A percentile compares a stretch with the other conserved stretches of the same genome.
Conservation (phyloP, 30 jellyfish, hydroid and myxozoan genomes). For the Phacellophora camtschatica region DNA sequence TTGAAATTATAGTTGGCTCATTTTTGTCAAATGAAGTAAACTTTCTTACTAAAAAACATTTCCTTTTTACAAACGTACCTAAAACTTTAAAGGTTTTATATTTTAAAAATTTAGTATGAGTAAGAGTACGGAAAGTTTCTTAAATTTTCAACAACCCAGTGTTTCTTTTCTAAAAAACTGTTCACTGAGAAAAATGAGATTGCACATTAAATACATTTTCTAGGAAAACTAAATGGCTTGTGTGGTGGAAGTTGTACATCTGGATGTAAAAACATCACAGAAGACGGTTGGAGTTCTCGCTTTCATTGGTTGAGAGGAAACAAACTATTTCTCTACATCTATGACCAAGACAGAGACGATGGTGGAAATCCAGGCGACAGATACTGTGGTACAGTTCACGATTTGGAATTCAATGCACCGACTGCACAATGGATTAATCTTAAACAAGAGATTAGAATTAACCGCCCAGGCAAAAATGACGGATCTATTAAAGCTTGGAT, state of each 20-base stretch:
- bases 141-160: no score
- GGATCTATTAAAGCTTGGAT: background rate
- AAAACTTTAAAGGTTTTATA: no score
- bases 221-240: slow-evolving; percentile 1
- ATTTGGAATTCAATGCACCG: background rate
- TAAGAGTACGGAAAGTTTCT: no score
- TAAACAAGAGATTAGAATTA: background rate
- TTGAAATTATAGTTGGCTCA: no score
- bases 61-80: no score
- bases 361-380: slow-evolving; percentile 18
- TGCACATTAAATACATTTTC: no score
- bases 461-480: background rate
- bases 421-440: background rate
- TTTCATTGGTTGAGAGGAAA: background rate
- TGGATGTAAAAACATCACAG: slow-evolving; percentile 25
- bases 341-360: slow-evolving; percentile 13
- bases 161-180: no score
- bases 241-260: slow-evolving; percentile 31
- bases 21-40: no score
- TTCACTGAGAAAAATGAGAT: no score
- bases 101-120: no score
- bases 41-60: no score
- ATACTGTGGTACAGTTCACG: slow-evolving; percentile 13
- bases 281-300: slow-evolving; percentile 22
- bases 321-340: slow-evolving; percentile 7